Percentiles rank a stretch among this genome's conserved stretches.
phyloP scores from a whole-genome alignment of 1,140 invertebrate species.

The Drosophila elegans region DNA sequence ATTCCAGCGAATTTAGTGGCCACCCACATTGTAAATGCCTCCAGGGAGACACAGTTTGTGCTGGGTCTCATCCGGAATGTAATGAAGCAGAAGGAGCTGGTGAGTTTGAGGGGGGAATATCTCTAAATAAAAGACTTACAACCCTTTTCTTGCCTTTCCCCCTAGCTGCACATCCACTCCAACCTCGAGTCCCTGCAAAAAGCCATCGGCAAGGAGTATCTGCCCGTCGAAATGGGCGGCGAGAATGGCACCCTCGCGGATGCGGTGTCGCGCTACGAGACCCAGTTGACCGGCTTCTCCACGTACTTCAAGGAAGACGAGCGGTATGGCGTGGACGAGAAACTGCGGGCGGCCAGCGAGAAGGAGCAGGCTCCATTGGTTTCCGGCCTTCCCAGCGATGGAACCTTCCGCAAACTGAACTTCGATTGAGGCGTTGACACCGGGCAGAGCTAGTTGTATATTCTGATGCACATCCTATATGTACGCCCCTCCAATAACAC shows the following conservation, averaged over 20 bases:
- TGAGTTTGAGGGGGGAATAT: conserved; percentile 20
- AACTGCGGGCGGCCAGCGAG: conserved; percentile 81
- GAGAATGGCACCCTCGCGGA: conserved; percentile 85
- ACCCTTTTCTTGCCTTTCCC: neutral
- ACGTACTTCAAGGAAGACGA: conserved; percentile 86
- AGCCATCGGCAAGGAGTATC: conserved; percentile 85
- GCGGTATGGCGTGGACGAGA: conserved; percentile 86
- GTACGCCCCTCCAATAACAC: conserved; percentile 27
- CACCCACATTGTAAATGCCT: conserved; percentile 86
- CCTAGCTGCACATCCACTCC: conserved; percentile 75
- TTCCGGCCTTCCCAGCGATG: conserved; percentile 34
- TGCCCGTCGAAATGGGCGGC: conserved; percentile 87
- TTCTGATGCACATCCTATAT: conserved; percentile 66
- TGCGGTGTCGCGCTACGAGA: conserved; percentile 85
- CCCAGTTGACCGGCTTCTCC: conserved; percentile 84
- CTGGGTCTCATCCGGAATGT: conserved; percentile 68
- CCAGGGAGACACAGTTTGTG: conserved; percentile 81
- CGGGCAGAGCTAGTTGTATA: conserved; percentile 63
- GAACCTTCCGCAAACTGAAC: conserved; percentile 74
- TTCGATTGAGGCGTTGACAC: conserved; percentile 67
- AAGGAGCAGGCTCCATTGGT: conserved; percentile 41
- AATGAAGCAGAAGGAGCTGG: conserved; percentile 82
- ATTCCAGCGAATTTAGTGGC: conserved; percentile 86
- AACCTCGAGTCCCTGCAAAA: conserved; percentile 84
- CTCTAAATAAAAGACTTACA: neutral